These are phyloP conservation scores for Leucophenga maculata DNA, from an alignment of 2,888 invertebrate genomes.

Conservation along the genomic window DNA sequence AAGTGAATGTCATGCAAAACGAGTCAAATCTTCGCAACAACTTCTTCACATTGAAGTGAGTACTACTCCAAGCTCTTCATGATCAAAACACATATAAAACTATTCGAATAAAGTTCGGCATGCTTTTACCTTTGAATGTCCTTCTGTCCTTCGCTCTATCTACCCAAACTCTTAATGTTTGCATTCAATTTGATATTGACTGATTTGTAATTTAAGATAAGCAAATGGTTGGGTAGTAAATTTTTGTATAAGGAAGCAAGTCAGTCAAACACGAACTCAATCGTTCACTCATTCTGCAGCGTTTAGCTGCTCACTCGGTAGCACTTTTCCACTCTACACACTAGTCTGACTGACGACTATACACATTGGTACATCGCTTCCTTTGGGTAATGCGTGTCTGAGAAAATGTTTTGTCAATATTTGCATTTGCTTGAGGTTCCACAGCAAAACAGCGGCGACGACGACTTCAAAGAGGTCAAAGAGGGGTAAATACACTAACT, in stretches of 20 bases:
- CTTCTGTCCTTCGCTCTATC: background rate
- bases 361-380: constrained; percentile 24
- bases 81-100: no score
- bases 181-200: constrained; percentile 61
- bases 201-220: constrained; percentile 65
- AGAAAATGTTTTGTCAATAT: constrained; percentile 62
- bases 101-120: background rate
- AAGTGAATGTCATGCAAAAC: no score
- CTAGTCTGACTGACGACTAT: no score
- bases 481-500: background rate
- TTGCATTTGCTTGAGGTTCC: constrained; percentile 41
- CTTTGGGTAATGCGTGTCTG: constrained; percentile 23
- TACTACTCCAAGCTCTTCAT: no score
- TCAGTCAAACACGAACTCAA: constrained; percentile 9
- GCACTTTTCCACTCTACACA: background rate
- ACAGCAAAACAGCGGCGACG: background rate
- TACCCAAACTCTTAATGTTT: constrained; percentile 42
- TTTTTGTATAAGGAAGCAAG: constrained; percentile 21
- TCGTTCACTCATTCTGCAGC: background rate
- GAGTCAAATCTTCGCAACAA: no score
- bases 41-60: no score
- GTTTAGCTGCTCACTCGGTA: background rate
- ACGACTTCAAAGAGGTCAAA: background rate
- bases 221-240: constrained; percentile 52
- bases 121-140: background rate